Evolutionary conservation across 2,888 invertebrate species (phyloP).

Genomic region (Hipparchia sbordonii): DNA sequence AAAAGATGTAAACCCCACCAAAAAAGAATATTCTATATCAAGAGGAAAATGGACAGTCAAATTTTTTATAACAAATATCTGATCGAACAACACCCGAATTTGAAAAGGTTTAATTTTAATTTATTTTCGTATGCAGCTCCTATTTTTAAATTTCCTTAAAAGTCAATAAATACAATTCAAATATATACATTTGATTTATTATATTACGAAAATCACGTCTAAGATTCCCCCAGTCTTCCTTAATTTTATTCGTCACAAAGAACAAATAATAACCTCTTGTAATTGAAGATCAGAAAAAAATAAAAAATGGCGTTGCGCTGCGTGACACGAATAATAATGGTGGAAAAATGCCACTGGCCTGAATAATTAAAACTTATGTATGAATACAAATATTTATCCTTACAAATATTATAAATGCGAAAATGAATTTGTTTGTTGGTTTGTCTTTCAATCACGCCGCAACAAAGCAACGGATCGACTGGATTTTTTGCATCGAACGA

Average conservation of each 20-base stretch:
- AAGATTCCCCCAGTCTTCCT: not conserved
- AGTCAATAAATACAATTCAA: constrained; percentile 17
- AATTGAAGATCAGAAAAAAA: constrained; percentile 17
- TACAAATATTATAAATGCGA: too few species aligned
- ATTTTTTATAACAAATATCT: too few species aligned
- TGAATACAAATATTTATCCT: not conserved
- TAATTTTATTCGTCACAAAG: constrained; percentile 15
- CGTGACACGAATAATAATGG: not conserved
- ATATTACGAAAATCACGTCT: constrained; percentile 13
- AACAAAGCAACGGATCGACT: too few species aligned
- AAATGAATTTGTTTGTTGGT: too few species aligned
- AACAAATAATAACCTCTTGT: constrained; percentile 14
- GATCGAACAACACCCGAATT: not conserved
- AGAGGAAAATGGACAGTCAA: too few species aligned
- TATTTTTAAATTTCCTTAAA: not conserved
- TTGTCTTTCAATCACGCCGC: too few species aligned
- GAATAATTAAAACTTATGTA: constrained; percentile 1
- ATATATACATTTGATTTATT: constrained; percentile 16
- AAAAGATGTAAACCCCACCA: too few species aligned
- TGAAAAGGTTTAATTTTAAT: not conserved
- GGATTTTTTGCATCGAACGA: too few species aligned
- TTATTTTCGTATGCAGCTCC: not conserved
- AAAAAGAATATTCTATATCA: too few species aligned
- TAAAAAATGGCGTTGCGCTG: constrained; percentile 3
- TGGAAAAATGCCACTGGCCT: not conserved